A percentile compares a stretch with the other conserved stretches of the same genome.
Conservation (phyloP, 1,140 invertebrate genomes). For the Drosophila sulfurigaster region DNA sequence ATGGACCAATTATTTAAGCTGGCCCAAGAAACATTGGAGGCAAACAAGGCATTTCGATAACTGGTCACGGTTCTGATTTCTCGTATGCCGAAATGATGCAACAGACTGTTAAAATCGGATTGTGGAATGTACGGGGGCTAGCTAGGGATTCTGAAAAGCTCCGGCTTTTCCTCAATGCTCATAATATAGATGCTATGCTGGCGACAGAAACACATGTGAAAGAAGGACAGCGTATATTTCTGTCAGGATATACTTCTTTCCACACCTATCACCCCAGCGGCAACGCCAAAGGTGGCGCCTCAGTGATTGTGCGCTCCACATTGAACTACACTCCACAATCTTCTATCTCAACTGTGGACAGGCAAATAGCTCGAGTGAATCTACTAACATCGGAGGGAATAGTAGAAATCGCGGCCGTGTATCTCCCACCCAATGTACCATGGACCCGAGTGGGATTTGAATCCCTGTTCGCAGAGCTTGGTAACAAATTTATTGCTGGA, state of each 20-base stretch:
- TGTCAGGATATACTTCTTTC: background rate
- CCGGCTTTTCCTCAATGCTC: constrained; percentile 11
- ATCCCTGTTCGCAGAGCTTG: too few species aligned
- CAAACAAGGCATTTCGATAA: constrained; percentile 32
- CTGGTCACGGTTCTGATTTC: constrained; percentile 20
- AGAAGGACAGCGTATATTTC: background rate
- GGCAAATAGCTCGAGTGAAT: background rate
- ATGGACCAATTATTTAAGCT: constrained; percentile 36
- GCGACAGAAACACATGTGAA: constrained; percentile 26
- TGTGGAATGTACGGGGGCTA: constrained; percentile 30
- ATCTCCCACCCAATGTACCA: too few species aligned
- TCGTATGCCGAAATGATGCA: background rate
- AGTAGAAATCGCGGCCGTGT: background rate
- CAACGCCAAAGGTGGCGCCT: background rate
- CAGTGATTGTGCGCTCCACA: background rate
- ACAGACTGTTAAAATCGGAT: constrained; percentile 1
- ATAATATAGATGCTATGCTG: constrained; percentile 31
- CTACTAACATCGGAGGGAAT: background rate
- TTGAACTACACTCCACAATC: background rate
- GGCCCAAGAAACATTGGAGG: constrained; percentile 21
- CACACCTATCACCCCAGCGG: background rate
- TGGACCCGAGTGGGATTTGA: too few species aligned
- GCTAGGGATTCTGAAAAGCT: constrained; percentile 9
- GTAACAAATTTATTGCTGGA: background rate
- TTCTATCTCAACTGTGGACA: background rate